These are phyloP conservation scores for Myrmecophaga tridactyla DNA, from an alignment of 2,113 vertebrate genomes.

Conservation along the genomic window DNA sequence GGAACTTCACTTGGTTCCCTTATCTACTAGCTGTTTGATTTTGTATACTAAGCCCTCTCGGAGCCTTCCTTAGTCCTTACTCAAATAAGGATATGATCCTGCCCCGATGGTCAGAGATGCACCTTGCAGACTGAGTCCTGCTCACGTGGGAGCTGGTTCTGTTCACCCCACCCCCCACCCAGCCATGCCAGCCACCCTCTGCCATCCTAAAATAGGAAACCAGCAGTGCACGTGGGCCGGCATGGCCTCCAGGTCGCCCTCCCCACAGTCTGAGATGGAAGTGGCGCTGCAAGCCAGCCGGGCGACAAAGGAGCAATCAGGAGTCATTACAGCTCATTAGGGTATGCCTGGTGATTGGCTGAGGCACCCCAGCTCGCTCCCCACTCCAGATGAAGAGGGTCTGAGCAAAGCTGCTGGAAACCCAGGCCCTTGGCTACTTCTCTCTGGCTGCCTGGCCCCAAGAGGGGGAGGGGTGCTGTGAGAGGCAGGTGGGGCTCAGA, in stretches of 20 bases:
- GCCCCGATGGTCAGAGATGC: not conserved
- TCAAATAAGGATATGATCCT: not conserved
- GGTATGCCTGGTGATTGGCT: slow-evolving; percentile 42
- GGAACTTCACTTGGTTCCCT: not conserved
- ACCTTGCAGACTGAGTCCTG: not conserved
- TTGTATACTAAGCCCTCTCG: not conserved
- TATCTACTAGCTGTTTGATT: not conserved
- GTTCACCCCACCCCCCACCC: too few relatives aligned
- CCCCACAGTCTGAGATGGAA: slow-evolving; percentile 26
- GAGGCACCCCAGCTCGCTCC: not conserved
- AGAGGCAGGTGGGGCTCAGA: not conserved
- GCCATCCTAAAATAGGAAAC: slow-evolving; percentile 44
- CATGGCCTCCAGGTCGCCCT: not conserved
- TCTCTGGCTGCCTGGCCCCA: rapidly evolving
- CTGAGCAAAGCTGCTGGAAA: not conserved
- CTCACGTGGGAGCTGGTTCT: not conserved
- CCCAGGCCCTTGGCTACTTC: not conserved
- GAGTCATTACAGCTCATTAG: slow-evolving; percentile 55
- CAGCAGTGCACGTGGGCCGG: not conserved
- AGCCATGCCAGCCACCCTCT: not conserved
- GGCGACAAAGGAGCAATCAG: slow-evolving; percentile 72
- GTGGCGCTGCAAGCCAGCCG: slow-evolving; percentile 27
- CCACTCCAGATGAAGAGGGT: slow-evolving; percentile 24
- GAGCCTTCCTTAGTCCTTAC: not conserved
- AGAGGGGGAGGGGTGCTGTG: not conserved